phyloP scores from a whole-genome alignment of 2,113 vertebrate species.

The Haemorhous mexicanus region DNA sequence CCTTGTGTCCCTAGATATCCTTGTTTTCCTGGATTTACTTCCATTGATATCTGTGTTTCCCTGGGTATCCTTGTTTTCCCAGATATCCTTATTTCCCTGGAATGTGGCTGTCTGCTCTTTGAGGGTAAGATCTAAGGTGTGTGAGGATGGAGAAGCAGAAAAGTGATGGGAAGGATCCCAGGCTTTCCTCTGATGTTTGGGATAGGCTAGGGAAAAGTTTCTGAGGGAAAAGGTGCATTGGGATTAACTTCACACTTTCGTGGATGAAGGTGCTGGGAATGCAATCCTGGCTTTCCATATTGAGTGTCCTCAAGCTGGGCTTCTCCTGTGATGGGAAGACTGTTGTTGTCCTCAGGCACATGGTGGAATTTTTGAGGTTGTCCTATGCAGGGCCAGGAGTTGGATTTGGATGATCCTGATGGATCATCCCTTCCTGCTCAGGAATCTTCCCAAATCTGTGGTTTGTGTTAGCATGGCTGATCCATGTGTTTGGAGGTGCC shows the following conservation, averaged over 20 bases:
- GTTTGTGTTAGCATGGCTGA: neutral
- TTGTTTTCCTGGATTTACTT: neutral
- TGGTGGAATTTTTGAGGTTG: neutral
- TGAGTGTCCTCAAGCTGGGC: neutral
- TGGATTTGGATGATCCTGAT: neutral
- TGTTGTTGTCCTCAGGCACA: accelerated
- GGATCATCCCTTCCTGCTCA: neutral
- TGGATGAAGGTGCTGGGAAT: neutral
- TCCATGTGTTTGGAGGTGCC: accelerated
- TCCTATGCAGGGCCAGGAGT: neutral
- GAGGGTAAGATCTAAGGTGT: accelerated
- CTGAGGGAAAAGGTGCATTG: accelerated
- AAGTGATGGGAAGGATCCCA: accelerated
- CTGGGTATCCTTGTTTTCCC: neutral
- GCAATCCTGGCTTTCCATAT: accelerated
- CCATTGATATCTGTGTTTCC: neutral
- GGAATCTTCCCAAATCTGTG: neutral
- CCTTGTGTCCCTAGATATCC: neutral
- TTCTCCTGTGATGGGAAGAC: accelerated
- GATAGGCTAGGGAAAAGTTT: neutral
- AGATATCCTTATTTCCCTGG: neutral
- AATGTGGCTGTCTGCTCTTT: neutral
- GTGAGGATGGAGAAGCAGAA: neutral
- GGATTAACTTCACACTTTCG: accelerated
- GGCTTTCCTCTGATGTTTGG: neutral